Evolutionary conservation across 2,113 vertebrate genomes (phyloP).

Genomic region (Seriola rivoliana): DNA sequence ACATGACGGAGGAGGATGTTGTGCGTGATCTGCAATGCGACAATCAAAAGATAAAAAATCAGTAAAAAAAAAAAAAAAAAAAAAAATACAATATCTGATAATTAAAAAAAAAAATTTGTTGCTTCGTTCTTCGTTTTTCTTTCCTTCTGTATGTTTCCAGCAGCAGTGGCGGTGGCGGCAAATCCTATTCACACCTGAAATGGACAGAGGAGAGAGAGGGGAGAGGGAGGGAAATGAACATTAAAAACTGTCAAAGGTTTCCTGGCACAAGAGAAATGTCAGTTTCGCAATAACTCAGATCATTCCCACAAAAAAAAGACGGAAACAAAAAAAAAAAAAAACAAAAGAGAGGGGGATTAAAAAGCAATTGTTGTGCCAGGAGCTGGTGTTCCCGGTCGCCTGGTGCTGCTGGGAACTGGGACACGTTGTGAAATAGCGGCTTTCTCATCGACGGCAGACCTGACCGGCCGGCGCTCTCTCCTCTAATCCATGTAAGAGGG

Average conservation of each 20-base stretch:
- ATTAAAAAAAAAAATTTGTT: constrained; percentile 37
- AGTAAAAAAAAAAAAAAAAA: neutral
- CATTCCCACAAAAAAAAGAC: neutral
- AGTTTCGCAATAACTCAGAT: constrained; percentile 36
- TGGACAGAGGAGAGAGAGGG: neutral
- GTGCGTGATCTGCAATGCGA: constrained; percentile 62
- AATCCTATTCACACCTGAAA: constrained; percentile 53
- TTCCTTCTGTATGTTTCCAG: constrained; percentile 60
- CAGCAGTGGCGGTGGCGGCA: constrained; percentile 41
- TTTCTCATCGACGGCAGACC: neutral
- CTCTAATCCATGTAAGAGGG: constrained; percentile 43
- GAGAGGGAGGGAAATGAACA: neutral
- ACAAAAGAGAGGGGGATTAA: constrained; percentile 53
- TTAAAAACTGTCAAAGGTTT: constrained; percentile 43
- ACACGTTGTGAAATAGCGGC: constrained; percentile 60
- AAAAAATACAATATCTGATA: constrained; percentile 42
- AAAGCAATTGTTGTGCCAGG: constrained; percentile 50
- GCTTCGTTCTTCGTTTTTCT: constrained; percentile 43
- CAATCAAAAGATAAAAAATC: constrained; percentile 64
- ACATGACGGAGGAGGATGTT: constrained; percentile 35
- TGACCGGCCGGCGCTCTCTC: neutral
- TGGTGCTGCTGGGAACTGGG: constrained; percentile 61
- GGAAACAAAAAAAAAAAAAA: neutral
- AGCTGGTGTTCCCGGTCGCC: constrained; percentile 43
- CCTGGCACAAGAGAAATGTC: constrained; percentile 40